These are phyloP conservation scores for Baronia brevicornis DNA, from an alignment of 2,888 invertebrate species.

Conservation along the genomic window DNA sequence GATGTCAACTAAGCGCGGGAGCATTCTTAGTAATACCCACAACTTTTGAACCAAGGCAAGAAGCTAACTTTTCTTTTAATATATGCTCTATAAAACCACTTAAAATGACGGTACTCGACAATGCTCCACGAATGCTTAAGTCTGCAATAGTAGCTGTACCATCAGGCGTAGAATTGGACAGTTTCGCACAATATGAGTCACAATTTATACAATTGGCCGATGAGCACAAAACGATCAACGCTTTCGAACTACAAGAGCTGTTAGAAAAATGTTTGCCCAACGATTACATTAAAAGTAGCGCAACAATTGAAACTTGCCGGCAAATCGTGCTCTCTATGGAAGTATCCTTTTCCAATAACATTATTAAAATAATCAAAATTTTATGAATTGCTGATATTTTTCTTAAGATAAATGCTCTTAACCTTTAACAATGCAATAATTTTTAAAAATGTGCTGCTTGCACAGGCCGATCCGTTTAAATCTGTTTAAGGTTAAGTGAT, in stretches of 20 bases:
- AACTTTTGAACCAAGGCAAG: conserved; percentile 93
- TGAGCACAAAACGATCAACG: conserved; percentile 91
- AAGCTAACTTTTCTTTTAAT: conserved; percentile 90
- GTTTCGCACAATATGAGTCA: conserved; percentile 90
- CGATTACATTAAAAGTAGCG: conserved; percentile 95
- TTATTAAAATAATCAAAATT: too few species aligned
- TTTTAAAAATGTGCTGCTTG: conserved; percentile 1
- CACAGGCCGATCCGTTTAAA: too few species aligned
- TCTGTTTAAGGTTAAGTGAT: too few species aligned
- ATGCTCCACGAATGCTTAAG: conserved; percentile 80
- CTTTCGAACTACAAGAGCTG: conserved; percentile 92
- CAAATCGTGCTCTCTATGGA: conserved; percentile 93
- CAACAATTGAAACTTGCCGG: conserved; percentile 92
- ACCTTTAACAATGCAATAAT: too few species aligned
- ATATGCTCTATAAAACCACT: conserved; percentile 86
- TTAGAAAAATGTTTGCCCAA: conserved; percentile 93
- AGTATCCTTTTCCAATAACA: conserved; percentile 77
- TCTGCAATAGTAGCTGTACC: conserved; percentile 86
- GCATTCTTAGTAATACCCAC: conserved; percentile 91
- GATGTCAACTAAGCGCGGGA: conserved; percentile 87
- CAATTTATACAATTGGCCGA: conserved; percentile 93
- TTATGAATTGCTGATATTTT: too few species aligned
- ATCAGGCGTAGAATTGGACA: conserved; percentile 79
- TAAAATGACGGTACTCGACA: conserved; percentile 83
- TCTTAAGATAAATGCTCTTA: too few species aligned